Conservation (phyloP, 2,113 vertebrate species). For the Orcinus orca region DNA sequence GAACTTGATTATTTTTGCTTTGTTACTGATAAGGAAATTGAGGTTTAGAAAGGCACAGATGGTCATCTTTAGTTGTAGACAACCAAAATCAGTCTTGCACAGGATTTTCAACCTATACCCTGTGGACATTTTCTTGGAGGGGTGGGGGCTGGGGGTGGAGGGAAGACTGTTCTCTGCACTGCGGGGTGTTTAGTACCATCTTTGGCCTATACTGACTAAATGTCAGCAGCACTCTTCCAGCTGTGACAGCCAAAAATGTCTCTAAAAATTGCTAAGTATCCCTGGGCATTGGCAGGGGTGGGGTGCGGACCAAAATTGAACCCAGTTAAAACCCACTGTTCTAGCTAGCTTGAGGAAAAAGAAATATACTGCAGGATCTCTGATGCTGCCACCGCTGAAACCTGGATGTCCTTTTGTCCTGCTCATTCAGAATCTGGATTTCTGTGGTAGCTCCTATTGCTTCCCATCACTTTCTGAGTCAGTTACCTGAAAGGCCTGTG, state of each 20-base stretch:
- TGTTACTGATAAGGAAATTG: not conserved
- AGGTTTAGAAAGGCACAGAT: not conserved
- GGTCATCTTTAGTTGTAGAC: not conserved
- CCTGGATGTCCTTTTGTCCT: not conserved
- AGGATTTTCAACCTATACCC: not conserved
- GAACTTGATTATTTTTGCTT: not conserved
- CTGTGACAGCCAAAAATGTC: not conserved
- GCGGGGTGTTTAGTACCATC: not conserved
- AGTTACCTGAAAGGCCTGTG: not conserved
- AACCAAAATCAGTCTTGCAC: not conserved
- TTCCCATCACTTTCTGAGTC: not conserved
- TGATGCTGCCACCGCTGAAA: not conserved
- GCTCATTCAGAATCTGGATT: not conserved
- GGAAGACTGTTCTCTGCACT: not conserved
- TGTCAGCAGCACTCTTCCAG: not conserved
- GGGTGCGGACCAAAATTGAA: not conserved
- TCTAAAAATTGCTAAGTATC: not conserved
- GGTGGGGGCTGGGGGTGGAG: not conserved
- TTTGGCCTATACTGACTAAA: not conserved
- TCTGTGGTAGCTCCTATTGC: not conserved
- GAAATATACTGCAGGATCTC: not conserved
- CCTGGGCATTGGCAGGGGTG: rapidly evolving
- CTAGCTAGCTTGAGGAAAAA: not conserved
- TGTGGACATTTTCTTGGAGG: not conserved
- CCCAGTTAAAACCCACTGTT: not conserved